Evolutionary conservation across 2,888 invertebrate genomes (phyloP).

Genomic region (Hipparchia semele): DNA sequence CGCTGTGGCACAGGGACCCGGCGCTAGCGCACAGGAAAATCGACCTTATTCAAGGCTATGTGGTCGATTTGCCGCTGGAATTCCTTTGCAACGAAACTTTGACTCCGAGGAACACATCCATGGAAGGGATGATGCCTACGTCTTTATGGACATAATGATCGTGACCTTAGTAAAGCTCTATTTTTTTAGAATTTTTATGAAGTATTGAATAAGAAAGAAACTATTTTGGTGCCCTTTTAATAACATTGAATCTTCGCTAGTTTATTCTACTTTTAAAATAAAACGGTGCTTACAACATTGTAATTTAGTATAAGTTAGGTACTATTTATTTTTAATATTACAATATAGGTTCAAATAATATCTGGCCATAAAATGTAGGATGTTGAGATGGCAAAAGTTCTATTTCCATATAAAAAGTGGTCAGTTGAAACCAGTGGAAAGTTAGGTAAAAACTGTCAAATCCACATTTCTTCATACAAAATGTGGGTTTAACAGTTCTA

Average conservation of each 20-base stretch:
- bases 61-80: slow-evolving; percentile 94
- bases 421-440: too few relatives aligned
- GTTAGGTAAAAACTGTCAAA: too few relatives aligned
- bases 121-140: slow-evolving; percentile 96
- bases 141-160: slow-evolving; percentile 91
- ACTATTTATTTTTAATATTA: background rate
- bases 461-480: too few relatives aligned
- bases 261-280: background rate
- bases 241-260: background rate
- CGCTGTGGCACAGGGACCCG: slow-evolving; percentile 89
- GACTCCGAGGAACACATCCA: slow-evolving; percentile 91
- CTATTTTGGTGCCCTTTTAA: background rate
- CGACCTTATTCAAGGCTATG: slow-evolving; percentile 90
- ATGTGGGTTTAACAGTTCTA: too few relatives aligned
- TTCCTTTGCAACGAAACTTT: slow-evolving; percentile 95
- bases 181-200: slow-evolving; percentile 2
- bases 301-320: background rate
- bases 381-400: too few relatives aligned
- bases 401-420: too few relatives aligned
- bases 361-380: too few relatives aligned
- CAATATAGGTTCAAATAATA: too few relatives aligned
- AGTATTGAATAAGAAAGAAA: background rate
- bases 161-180: background rate
- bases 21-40: slow-evolving; percentile 88
- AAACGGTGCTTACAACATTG: background rate